phyloP scores from a whole-genome alignment of 1,140 invertebrate species.

The Eumaeus atala region DNA sequence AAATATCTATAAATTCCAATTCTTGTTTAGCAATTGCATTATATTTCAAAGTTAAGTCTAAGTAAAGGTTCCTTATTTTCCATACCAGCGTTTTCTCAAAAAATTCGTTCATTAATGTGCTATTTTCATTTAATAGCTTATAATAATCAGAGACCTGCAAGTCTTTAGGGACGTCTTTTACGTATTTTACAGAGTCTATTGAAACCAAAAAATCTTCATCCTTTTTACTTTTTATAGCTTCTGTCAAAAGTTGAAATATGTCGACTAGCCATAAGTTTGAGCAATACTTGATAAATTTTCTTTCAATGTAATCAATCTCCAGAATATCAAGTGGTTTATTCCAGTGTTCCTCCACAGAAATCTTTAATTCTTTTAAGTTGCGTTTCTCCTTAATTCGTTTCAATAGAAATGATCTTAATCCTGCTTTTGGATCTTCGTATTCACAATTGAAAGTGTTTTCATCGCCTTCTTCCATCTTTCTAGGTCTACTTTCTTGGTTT shows the following conservation, averaged over 20 bases:
- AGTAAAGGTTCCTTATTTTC: not conserved
- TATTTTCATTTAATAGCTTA: constrained; percentile 10
- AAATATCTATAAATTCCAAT: constrained; percentile 7
- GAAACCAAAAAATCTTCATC: not conserved
- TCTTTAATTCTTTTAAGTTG: constrained; percentile 9
- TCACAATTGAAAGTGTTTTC: too few species aligned
- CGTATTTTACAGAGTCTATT: not conserved
- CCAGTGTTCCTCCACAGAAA: not conserved
- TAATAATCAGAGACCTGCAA: constrained; percentile 10
- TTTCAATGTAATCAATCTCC: constrained; percentile 12
- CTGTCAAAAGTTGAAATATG: not conserved
- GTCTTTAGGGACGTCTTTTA: not conserved
- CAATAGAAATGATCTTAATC: not conserved
- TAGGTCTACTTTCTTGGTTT: too few species aligned
- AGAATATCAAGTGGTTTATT: constrained; percentile 7
- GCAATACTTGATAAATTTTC: constrained; percentile 16
- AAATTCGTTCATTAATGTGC: not conserved
- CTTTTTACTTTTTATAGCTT: constrained; percentile 6
- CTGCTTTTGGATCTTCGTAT: not conserved
- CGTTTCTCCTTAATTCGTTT: constrained; percentile 3
- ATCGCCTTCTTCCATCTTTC: too few species aligned
- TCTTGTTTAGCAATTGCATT: constrained; percentile 13
- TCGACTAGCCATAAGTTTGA: constrained; percentile 9
- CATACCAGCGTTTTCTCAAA: not conserved
- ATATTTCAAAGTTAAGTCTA: not conserved